phyloP scores from a whole-genome alignment of 37 sponge, comb jelly and placozoan species.

The Halichondria panicea region DNA sequence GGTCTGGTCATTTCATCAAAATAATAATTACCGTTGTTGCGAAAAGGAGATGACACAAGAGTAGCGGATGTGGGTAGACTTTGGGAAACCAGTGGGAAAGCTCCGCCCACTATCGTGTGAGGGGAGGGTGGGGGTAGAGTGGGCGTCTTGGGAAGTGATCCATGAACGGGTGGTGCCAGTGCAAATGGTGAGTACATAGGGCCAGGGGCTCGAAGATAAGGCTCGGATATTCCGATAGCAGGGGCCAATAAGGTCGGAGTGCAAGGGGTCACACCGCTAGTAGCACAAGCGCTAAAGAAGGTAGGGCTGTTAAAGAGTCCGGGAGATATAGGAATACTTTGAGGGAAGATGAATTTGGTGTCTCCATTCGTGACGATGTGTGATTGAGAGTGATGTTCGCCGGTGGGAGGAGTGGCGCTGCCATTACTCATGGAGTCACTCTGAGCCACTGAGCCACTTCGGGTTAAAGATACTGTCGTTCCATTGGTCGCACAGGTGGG shows the following conservation, averaged over 20 bases:
- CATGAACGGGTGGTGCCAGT: slow-evolving; percentile 60
- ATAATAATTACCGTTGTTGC: slow-evolving; percentile 26
- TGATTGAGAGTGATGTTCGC: slow-evolving; percentile 10
- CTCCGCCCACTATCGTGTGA: slow-evolving; percentile 59
- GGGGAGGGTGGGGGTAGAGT: slow-evolving; percentile 92
- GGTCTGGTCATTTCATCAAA: slow-evolving; percentile 57
- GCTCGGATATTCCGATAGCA: slow-evolving; percentile 23
- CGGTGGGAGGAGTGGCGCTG: slow-evolving; percentile 67
- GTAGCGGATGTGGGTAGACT: slow-evolving; percentile 50
- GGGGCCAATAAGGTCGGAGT: slow-evolving; percentile 73
- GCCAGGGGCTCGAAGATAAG: slow-evolving; percentile 29
- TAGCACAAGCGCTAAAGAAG: slow-evolving; percentile 44
- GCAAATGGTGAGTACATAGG: slow-evolving; percentile 69
- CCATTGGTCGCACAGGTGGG: slow-evolving; percentile 10
- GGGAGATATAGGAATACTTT: slow-evolving; percentile 61
- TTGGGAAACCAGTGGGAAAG: slow-evolving; percentile 57
- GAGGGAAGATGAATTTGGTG: slow-evolving; percentile 48
- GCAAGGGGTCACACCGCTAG: slow-evolving; percentile 28
- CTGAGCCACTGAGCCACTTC: slow-evolving; percentile 46
- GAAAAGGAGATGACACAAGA: slow-evolving; percentile 54
- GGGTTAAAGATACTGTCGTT: slow-evolving; percentile 19
- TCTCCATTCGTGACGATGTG: not conserved
- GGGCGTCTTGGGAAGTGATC: slow-evolving; percentile 77
- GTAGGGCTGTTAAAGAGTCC: slow-evolving; percentile 42
- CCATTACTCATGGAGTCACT: slow-evolving; percentile 70